Base-by-base conservation (phyloP, 1,140 invertebrate genomes). In the Zaprionus capensis region DNA sequence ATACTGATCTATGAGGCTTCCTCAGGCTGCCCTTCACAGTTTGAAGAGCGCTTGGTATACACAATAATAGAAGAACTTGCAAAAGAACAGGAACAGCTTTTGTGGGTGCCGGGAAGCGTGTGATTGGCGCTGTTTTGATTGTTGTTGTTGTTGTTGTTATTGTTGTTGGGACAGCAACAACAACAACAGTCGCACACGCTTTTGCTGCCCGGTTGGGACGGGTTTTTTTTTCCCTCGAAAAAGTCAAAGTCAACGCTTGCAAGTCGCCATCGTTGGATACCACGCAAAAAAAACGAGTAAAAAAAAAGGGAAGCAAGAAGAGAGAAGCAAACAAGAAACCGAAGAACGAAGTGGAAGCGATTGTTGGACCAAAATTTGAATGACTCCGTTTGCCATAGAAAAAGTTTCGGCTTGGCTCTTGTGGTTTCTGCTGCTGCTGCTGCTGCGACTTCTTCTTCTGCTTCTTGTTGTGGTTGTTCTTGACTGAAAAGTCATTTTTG, bases 61-160 rank as follows among this genome's bases (percentile, higher is more conserved):
- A 4, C 44, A 71, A 55, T 65, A 58, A 65, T 34, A 59, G 36
- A 41, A 71, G 56, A 78, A 73, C 76, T 83, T 83, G 84, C 73
- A 78, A 79, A 81, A 81, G 81, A 87, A 88, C 84, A 87, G 81
- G 85, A 88, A 88, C 74, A 66, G 55, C 78, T 73, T 34, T 80
- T 78, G 68, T 78, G 68, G 71, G 78, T 73, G 78, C 71, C 59
- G 84, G 74, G 81, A 67, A 88, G 77, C 84, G 84, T 88, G 68
- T 88, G 83, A 87, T 87, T 87, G 83, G 77, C 68, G 79, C 70
- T 88, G 83, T 67, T 76, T 36, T 24, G 61, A 58, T 53, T 70
- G 28, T 22, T 71, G 53, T 55, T 70, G 34, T n/a, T 44, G n/a
- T n/a, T 17, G 41, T 9, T 44, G 51, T 53, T 70, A 22, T 22